These are phyloP conservation scores for Torymus auratus DNA, from an alignment of 2,888 invertebrate genomes.

Conservation along the genomic window DNA sequence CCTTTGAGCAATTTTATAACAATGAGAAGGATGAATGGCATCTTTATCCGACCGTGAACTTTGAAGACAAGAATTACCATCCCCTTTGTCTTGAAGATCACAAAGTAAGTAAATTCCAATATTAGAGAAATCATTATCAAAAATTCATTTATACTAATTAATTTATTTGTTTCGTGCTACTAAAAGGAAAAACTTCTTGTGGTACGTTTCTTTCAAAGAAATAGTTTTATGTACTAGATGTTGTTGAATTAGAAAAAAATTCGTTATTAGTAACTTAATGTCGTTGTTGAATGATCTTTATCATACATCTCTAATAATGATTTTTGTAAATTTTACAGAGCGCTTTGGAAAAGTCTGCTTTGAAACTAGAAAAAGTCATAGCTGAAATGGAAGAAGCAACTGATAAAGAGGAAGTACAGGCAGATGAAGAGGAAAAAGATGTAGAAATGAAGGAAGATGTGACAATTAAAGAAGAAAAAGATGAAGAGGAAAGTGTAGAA, in stretches of 20 bases:
- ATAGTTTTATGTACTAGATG: slow-evolving; percentile 5
- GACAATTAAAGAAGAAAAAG: slow-evolving; percentile 68
- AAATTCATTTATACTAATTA: slow-evolving; percentile 18
- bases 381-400: slow-evolving; percentile 68
- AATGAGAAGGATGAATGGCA: slow-evolving; percentile 92
- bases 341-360: slow-evolving; percentile 70
- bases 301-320: neutral
- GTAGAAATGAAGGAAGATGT: slow-evolving; percentile 66
- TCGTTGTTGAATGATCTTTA: neutral
- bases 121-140: neutral
- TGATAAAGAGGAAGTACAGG: slow-evolving; percentile 60
- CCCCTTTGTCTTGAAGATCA: slow-evolving; percentile 93
- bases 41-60: slow-evolving; percentile 87
- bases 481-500: slow-evolving; percentile 66
- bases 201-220: slow-evolving; percentile 48
- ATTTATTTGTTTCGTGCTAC: slow-evolving; percentile 46
- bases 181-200: slow-evolving; percentile 57
- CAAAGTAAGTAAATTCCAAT: slow-evolving; percentile 78
- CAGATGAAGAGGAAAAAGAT: slow-evolving; percentile 57
- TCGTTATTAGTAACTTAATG: neutral
- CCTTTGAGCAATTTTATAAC: slow-evolving; percentile 55
- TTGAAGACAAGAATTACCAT: slow-evolving; percentile 89
- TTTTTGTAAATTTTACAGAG: slow-evolving; percentile 64
- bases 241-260: neutral
- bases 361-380: slow-evolving; percentile 65